Percentiles rank a stretch among this genome's conserved stretches.
Conservation (phyloP, 2,888 invertebrate species). For the Mystacides longicornis region DNA sequence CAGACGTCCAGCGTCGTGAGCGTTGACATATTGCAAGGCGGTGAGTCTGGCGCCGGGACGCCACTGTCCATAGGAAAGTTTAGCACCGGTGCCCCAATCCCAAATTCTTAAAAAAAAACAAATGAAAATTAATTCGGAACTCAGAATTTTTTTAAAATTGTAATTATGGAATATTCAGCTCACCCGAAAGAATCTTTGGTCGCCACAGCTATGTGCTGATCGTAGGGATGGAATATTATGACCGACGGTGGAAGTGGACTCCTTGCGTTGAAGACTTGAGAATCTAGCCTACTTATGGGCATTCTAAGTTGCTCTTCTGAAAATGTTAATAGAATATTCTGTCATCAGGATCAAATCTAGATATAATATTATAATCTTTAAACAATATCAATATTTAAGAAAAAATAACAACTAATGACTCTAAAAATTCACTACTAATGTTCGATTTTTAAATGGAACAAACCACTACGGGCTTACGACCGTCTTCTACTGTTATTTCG, state of each 20-base stretch:
- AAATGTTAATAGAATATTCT: no score
- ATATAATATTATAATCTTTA: no score
- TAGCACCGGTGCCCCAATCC: constrained; percentile 74
- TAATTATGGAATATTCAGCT: constrained; percentile 17
- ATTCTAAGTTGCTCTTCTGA: constrained; percentile 53
- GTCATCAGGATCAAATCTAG: neutral
- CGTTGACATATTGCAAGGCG: constrained; percentile 78
- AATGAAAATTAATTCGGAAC: neutral
- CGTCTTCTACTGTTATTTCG: no score
- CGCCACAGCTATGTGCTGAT: constrained; percentile 80
- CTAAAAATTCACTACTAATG: no score
- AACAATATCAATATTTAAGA: no score
- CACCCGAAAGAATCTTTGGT: constrained; percentile 78
- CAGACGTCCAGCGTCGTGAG: constrained; percentile 77
- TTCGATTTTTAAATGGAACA: no score
- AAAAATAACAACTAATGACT: no score
- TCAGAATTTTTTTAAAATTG: neutral
- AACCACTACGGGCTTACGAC: no score
- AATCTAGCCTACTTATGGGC: constrained; percentile 61
- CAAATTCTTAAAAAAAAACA: constrained; percentile 52
- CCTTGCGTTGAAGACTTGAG: constrained; percentile 75
- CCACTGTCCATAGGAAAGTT: constrained; percentile 56
- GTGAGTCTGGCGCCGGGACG: constrained; percentile 61
- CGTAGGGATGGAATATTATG: constrained; percentile 83
- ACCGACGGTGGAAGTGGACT: constrained; percentile 71